phyloP scores from a whole-genome alignment of 1,140 invertebrate species.

The Lordiphosa clarofinis region DNA sequence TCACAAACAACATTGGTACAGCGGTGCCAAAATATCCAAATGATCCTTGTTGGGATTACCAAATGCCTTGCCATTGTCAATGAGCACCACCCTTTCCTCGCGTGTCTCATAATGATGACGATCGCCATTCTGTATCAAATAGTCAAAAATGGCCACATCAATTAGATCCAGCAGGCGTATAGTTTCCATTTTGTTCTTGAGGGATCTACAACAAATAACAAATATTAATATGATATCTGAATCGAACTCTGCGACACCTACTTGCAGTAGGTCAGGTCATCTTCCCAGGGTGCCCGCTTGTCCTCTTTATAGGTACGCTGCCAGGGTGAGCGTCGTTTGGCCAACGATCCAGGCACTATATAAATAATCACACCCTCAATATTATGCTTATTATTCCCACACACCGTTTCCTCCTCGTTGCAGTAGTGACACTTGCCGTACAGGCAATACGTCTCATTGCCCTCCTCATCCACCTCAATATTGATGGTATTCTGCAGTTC shows the following conservation, averaged over 20 bases:
- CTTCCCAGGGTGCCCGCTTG: constrained; percentile 89
- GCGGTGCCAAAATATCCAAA: constrained; percentile 91
- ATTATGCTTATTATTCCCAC: constrained; percentile 84
- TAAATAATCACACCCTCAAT: constrained; percentile 92
- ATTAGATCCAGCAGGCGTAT: constrained; percentile 90
- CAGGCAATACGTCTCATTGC: constrained; percentile 84
- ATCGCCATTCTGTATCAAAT: constrained; percentile 96
- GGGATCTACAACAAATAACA: constrained; percentile 69
- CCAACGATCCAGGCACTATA: constrained; percentile 87
- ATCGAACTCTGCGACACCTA: constrained; percentile 42
- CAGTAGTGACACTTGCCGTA: constrained; percentile 96
- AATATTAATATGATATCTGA: too few species aligned
- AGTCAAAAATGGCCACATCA: constrained; percentile 94
- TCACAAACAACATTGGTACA: constrained; percentile 95
- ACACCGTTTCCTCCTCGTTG: constrained; percentile 89
- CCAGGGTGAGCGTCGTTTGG: constrained; percentile 91
- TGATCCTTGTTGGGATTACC: constrained; percentile 92
- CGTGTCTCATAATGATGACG: constrained; percentile 94
- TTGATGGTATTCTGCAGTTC: constrained; percentile 82
- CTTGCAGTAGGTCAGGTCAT: constrained; percentile 88
- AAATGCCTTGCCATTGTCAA: constrained; percentile 97
- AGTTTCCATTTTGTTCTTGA: constrained; percentile 81
- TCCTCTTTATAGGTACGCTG: constrained; percentile 91
- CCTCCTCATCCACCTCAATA: constrained; percentile 79
- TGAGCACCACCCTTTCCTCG: constrained; percentile 87